Percentiles rank a stretch among this genome's conserved stretches.
Conservation (phyloP, 1,140 invertebrate genomes). For the Heliconius himera region DNA sequence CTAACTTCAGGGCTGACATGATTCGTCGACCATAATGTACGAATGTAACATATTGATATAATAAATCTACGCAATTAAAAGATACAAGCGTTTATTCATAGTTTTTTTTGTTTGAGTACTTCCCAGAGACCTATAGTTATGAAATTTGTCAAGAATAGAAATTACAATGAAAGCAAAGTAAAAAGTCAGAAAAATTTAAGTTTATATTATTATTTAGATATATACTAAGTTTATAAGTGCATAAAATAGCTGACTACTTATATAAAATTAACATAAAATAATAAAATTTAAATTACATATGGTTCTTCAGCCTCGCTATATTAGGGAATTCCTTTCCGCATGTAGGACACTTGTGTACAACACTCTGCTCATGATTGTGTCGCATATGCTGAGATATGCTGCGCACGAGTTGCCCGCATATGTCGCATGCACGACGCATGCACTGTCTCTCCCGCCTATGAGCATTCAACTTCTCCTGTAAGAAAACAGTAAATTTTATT, state of each 20-base stretch:
- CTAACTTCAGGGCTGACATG: no score
- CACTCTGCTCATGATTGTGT: conserved; percentile 63
- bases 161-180: no score
- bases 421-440: conserved; percentile 69
- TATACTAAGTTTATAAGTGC: no score
- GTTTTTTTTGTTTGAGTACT: no score
- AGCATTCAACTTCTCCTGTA: conserved; percentile 55
- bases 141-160: no score
- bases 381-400: conserved; percentile 72
- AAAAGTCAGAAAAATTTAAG: neutral
- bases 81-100: no score
- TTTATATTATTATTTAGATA: no score
- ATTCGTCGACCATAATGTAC: no score
- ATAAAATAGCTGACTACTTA: no score
- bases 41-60: no score
- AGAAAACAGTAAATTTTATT: neutral
- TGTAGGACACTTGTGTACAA: conserved; percentile 63
- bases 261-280: neutral
- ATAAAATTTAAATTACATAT: conserved; percentile 55
- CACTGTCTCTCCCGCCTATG: conserved; percentile 70
- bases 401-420: conserved; percentile 69
- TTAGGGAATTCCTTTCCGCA: conserved; percentile 74
- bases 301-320: conserved; percentile 67
- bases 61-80: no score
- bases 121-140: no score